phyloP scores from a whole-genome alignment of 2,797 vertebrate genomes.

The Onychomys leucogaster region DNA sequence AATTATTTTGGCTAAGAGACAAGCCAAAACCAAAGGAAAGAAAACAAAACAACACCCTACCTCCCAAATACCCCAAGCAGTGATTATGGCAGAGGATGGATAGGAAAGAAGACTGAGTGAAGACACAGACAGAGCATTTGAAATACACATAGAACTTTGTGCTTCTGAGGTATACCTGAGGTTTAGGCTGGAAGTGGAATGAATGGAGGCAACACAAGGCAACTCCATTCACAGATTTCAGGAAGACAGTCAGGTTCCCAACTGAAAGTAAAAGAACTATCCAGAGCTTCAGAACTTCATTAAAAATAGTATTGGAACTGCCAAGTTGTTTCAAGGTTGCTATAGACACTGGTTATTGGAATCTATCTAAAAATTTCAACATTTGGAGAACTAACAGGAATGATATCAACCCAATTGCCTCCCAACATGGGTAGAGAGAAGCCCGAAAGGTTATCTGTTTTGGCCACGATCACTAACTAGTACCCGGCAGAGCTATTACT shows the following conservation, averaged over 20 bases:
- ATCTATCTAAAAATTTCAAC: neutral
- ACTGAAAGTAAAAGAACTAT: neutral
- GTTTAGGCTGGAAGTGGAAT: neutral
- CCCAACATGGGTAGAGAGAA: neutral
- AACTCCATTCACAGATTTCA: neutral
- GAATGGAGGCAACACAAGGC: neutral
- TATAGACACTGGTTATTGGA: neutral
- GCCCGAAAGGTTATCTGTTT: neutral
- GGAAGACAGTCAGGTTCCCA: neutral
- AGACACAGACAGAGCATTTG: neutral
- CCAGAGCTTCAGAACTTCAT: neutral
- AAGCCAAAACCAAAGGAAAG: neutral
- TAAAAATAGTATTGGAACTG: neutral
- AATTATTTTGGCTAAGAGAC: slow-evolving; percentile 44
- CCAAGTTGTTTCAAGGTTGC: neutral
- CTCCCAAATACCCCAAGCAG: neutral
- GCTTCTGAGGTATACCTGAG: neutral
- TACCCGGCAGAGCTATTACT: neutral
- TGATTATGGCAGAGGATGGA: neutral
- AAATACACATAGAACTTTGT: neutral
- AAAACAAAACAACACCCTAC: neutral
- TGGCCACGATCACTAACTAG: neutral
- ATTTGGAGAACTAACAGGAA: slow-evolving; percentile 3
- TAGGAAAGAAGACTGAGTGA: neutral
- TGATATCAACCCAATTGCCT: neutral